Evolutionary conservation across 2,113 vertebrate genomes (phyloP), one percentile per base, ranked within the genome.

Genomic region (Tor tambroides): DNA sequence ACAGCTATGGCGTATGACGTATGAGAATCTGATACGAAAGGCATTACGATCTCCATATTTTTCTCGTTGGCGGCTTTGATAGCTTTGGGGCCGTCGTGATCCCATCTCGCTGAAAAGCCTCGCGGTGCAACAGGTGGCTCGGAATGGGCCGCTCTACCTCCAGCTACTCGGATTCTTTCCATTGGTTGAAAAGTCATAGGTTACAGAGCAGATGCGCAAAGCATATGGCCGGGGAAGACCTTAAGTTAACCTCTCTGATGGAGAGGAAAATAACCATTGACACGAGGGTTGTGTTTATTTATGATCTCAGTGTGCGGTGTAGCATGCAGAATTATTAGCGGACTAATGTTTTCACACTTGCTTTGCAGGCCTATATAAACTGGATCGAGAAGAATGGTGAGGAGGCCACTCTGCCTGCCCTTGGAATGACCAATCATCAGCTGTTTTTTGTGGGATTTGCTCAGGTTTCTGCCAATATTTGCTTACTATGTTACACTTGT

Each of bases 381-480:
- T 99, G 98, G 98, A 95, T 98, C 88, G 90, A 93, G 90, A 97
- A 96, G 91, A 97, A 99, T 0, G 98, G 98, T 0, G 94, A 96
- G 8, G 98, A 99, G 91, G 89, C 96, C 72, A 93, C 89, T 0
- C 91, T 99, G 86, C 98, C 98, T 0, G 95, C 96, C 0, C 94
- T 99, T 0, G 96, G 95, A 65, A 96, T 99, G 93, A 97, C 96
- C 3, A 99, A 98, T 85, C 92, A 96, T 89, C 98, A 99, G 93
- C 96, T 99, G 85, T 99, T 99, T 93, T 99, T 99, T 0, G 93
- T 99, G 1, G 97, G 97, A 15, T 99, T 99, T 23, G 98, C 98
- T 0, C 98, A 99, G 97, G 98, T 99, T 88, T 91, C 96, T 94
- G 51, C 30, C 28, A 54, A 72, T 51, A 9, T 84, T 56, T 41